Evolutionary conservation across 2,113 vertebrate species (phyloP).

Genomic region (Cynocephalus volans): DNA sequence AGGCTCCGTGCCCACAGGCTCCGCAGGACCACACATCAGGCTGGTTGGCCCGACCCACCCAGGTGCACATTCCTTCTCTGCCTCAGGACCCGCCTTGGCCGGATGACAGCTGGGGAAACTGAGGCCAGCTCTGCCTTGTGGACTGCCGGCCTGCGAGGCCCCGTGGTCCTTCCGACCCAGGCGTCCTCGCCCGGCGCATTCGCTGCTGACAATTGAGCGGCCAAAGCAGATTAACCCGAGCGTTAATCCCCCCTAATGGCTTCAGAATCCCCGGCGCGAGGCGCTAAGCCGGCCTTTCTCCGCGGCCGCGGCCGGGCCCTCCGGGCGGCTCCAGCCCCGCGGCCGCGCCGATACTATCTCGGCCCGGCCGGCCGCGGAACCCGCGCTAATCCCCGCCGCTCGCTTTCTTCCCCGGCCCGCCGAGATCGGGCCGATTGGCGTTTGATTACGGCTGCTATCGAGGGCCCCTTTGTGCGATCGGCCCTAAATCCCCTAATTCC

Average conservation of each 20-base stretch:
- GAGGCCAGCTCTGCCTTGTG: background rate
- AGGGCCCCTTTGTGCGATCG: slow-evolving; percentile 91
- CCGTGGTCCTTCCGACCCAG: background rate
- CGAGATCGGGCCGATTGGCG: slow-evolving; percentile 93
- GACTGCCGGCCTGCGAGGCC: background rate
- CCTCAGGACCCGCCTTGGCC: background rate
- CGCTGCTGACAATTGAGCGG: slow-evolving; percentile 89
- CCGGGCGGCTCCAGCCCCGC: slow-evolving; percentile 15
- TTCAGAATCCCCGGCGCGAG: slow-evolving; percentile 91
- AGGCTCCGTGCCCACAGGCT: background rate
- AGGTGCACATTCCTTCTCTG: background rate
- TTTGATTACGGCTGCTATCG: slow-evolving; percentile 93
- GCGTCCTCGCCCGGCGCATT: slow-evolving; percentile 75
- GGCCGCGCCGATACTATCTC: slow-evolving; percentile 76
- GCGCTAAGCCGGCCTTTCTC: slow-evolving; percentile 88
- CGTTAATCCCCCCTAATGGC: slow-evolving; percentile 96
- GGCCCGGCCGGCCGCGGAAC: background rate
- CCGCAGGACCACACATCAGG: background rate
- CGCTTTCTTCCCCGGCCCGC: slow-evolving; percentile 88
- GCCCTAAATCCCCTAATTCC: slow-evolving; percentile 99
- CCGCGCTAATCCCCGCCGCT: slow-evolving; percentile 91
- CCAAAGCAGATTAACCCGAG: slow-evolving; percentile 92
- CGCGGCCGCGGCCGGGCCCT: background rate
- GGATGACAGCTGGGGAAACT: background rate
- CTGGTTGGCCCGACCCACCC: background rate